Base-by-base conservation (phyloP, 2,113 vertebrate species). In the Corythornis cristatus region DNA sequence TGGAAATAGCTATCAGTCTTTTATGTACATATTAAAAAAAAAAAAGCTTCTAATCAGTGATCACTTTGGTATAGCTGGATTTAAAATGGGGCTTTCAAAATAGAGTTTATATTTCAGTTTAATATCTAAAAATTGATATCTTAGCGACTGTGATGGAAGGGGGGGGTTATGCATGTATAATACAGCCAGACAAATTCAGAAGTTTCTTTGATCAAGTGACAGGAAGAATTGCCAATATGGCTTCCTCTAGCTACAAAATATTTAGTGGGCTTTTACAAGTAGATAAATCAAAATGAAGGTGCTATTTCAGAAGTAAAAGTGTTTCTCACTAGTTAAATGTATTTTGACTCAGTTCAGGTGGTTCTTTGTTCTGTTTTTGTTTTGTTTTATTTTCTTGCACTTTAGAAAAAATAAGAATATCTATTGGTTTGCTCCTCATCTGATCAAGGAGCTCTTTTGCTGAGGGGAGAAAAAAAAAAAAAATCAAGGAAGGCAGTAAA, bases 401-500 rank as follows among this genome's bases (percentile, higher is more conserved):
- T 93, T 92, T 76, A 43, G 23, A 88, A 72, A 72, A 90, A 92
- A 93, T 96, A 73, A 74, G 70, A 96, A 89, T 90, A 42, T 92
- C 73, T 92, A 96, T 92, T 95, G 74, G 57, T 71, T 96, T 86
- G 73, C 58, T 95, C 43, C 50, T 91, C 43, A 83, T 96, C 93
- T 96, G 58, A 96, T 94, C 84, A 37, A 90, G 45, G 43, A 87
- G 37, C 74, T 87, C 87, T 84, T 94, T 96, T 94, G 72, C 86
- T 80, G 82, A 85, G 68, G 28, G 65, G 79, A 45, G 48, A 3
- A 17, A 66, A 77, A 87, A 89, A 89, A 33, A 78, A 81, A 87
- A 81, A 62, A 92, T 94, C 92, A 81, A 96, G 80, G 95, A 90
- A 97, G 58, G 68, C 75, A 94, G 70, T 65, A 88, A 93, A 97